Percentiles rank a stretch among this genome's conserved stretches.
These are phyloP conservation scores for Enteromius viviparus DNA, from an alignment of 2,797 vertebrate genomes.

Conservation along the genomic window DNA sequence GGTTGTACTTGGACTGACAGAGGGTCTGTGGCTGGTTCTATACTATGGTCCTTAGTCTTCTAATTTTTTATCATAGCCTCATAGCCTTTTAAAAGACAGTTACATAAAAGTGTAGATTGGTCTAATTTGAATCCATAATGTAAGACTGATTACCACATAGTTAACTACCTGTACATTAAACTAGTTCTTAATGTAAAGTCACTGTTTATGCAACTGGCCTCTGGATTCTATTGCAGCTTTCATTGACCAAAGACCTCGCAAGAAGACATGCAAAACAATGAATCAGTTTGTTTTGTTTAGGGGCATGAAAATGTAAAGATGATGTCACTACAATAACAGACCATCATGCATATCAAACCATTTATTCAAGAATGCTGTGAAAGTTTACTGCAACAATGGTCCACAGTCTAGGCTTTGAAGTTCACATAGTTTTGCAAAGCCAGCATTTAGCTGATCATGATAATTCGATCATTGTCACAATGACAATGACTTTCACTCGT, in stretches of 20 bases:
- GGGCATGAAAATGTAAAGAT: background rate
- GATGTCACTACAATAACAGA: background rate
- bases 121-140: background rate
- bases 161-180: background rate
- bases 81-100: background rate
- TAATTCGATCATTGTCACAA: too few relatives aligned
- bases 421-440: too few relatives aligned
- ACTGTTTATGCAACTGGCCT: too few relatives aligned
- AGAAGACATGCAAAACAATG: background rate
- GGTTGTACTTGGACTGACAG: background rate
- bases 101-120: background rate
- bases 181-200: background rate
- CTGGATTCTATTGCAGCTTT: too few relatives aligned
- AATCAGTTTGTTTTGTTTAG: background rate
- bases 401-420: too few relatives aligned
- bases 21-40: background rate
- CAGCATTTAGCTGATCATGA: too few relatives aligned
- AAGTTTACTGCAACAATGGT: too few relatives aligned
- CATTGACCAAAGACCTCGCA: background rate
- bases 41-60: background rate
- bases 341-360: too few relatives aligned
- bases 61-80: background rate
- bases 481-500: too few relatives aligned
- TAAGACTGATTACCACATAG: background rate
- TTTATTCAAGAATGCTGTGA: too few relatives aligned